A percentile compares a stretch with the other conserved stretches of the same genome.
Conservation (phyloP, 2,113 vertebrate species). For the Zingel zingel region DNA sequence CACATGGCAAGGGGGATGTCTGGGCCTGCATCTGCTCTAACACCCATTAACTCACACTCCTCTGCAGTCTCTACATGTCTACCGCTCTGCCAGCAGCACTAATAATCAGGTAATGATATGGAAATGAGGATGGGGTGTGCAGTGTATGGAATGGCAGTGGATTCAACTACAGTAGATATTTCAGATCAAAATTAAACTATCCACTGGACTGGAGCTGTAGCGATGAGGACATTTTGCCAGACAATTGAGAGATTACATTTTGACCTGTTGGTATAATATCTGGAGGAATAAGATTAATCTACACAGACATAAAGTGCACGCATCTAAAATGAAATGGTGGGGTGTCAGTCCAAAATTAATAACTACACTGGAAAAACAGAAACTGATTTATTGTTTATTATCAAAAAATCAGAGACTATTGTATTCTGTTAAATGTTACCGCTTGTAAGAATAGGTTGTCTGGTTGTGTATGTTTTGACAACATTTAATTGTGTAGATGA, state of each 20-base stretch:
- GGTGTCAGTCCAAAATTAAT: not conserved
- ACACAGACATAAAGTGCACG: not conserved
- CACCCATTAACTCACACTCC: slow-evolving; percentile 56
- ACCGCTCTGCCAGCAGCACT: slow-evolving; percentile 50
- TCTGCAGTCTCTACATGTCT: slow-evolving; percentile 51
- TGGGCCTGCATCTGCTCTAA: slow-evolving; percentile 59
- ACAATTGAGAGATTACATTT: slow-evolving; percentile 17
- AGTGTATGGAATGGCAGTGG: slow-evolving; percentile 25
- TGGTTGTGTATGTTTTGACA: not conserved
- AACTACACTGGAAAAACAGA: not conserved
- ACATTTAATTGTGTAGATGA: not conserved
- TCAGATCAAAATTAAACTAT: slow-evolving; percentile 46
- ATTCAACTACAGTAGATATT: slow-evolving; percentile 49
- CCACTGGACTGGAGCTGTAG: slow-evolving; percentile 29
- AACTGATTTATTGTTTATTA: not conserved
- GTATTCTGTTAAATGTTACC: not conserved
- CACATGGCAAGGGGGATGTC: slow-evolving; percentile 11
- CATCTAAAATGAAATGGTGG: not conserved
- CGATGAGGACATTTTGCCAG: slow-evolving; percentile 1
- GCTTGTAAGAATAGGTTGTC: not conserved
- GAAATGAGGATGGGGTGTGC: slow-evolving; percentile 55
- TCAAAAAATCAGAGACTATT: not conserved
- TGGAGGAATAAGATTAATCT: slow-evolving; percentile 24
- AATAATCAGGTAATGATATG: slow-evolving; percentile 64
- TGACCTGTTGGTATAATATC: slow-evolving; percentile 7